Evolutionary conservation across 2,888 invertebrate genomes (phyloP), one percentile per base, ranked within the genome.

Genomic region (Acanthopleura granulata): DNA sequence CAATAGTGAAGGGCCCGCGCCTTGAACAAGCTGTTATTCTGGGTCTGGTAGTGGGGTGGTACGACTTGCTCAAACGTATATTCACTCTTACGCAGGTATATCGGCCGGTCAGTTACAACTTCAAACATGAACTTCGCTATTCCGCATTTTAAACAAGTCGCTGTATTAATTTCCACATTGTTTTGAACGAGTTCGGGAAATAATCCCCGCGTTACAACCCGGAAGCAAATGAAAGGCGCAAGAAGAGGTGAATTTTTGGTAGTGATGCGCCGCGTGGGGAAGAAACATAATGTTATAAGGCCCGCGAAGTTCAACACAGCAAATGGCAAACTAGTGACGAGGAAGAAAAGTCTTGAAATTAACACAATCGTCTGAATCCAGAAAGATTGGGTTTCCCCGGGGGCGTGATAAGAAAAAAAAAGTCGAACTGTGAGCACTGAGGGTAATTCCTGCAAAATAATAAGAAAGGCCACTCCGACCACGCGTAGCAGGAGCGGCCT

Each of bases 201-300:
- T n/a, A 79, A 74, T 15, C 84, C 85, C 25, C 79, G 74, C 0
- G 84, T 83, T 3, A 84, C 84, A 6, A 83, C 81, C 15, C 84
- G 77, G 73, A 84, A 84, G 69, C 83, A 84, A n/a, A 83, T 71
- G 73, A 81, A 83, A 0, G 84, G 83, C 0, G 83, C 85, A 72
- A 86, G 82, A 16, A 86, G 74, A 1, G 85, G 83, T 0, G 86
- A 84, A 11, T 82, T 79, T 6, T 72, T 72, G 9, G 30, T 1
- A 4, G 1, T 49, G 40, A 12, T 57, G 12, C 4, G 18, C 4
- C 22, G 18, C 12, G 57, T n/a, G 18, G 78, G 78, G 40, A 75
- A 79, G 40, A 78, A 77, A 72, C 79, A 79, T 73, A 80, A 78
- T n/a, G 77, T 74, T 18, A 80, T 77, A 22, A 81, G 75, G 27